phyloP scores from a whole-genome alignment of 1,140 invertebrate species.

The Mya arenaria region DNA sequence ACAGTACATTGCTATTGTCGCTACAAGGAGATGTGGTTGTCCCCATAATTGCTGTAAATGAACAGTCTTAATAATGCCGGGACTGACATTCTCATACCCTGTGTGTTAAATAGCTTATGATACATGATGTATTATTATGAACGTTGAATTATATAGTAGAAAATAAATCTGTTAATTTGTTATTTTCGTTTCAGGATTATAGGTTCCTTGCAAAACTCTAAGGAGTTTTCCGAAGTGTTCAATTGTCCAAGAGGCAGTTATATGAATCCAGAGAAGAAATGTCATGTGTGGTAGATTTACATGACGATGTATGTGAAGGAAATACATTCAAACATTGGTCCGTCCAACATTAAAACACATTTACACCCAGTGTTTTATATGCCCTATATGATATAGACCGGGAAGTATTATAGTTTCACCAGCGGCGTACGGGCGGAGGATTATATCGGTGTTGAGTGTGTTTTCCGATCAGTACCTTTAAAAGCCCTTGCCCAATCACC shows the following conservation, averaged over 20 bases:
- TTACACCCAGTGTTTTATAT: too few relatives aligned
- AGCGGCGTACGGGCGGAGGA: too few relatives aligned
- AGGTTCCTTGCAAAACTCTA: constrained; percentile 74
- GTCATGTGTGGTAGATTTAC: constrained; percentile 78
- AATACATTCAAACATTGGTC: too few relatives aligned
- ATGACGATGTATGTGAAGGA: too few relatives aligned
- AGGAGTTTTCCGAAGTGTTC: constrained; percentile 80
- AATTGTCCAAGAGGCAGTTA: constrained; percentile 74
- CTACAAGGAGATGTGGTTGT: neutral
- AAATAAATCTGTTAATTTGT: neutral
- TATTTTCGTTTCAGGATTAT: constrained; percentile 69
- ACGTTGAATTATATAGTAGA: neutral
- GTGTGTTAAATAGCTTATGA: neutral
- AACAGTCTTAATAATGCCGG: neutral
- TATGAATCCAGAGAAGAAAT: constrained; percentile 79
- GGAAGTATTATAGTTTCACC: too few relatives aligned
- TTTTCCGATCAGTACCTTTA: too few relatives aligned
- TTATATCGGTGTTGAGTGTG: too few relatives aligned
- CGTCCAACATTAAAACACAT: too few relatives aligned
- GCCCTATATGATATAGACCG: too few relatives aligned
- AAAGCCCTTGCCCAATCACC: too few relatives aligned
- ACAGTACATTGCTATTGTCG: neutral
- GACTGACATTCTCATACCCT: neutral
- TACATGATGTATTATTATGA: neutral
- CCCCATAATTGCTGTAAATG: neutral